phyloP scores from a whole-genome alignment of 1,140 invertebrate species.

The Hylaeus anthracinus region DNA sequence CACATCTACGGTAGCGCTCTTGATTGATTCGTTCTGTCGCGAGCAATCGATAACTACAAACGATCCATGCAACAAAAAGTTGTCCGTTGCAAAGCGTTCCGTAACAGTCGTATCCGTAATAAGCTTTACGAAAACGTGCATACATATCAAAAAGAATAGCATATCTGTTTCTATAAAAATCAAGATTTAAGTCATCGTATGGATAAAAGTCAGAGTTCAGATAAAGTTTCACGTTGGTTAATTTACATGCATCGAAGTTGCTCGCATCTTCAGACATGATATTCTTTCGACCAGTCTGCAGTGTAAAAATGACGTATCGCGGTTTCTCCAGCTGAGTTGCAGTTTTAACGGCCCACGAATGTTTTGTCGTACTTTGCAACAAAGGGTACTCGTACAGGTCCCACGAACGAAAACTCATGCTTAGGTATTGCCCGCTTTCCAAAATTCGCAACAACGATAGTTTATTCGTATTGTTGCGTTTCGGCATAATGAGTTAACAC shows the following conservation, averaged over 20 bases:
- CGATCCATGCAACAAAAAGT: no score
- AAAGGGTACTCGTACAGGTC: slow-evolving; percentile 70
- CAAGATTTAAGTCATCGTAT: background rate
- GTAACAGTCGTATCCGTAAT: background rate
- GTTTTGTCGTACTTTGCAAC: slow-evolving; percentile 61
- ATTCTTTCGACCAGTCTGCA: slow-evolving; percentile 58
- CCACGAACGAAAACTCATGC: slow-evolving; percentile 70
- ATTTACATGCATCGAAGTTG: background rate
- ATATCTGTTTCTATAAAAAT: background rate
- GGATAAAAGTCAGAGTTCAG: background rate
- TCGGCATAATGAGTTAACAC: no score
- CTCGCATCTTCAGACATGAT: background rate
- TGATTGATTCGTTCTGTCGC: no score
- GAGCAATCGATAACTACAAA: no score
- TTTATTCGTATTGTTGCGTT: slow-evolving; percentile 20
- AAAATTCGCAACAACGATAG: slow-evolving; percentile 56
- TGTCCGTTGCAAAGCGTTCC: no score
- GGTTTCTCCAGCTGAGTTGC: slow-evolving; percentile 51
- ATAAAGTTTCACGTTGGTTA: background rate
- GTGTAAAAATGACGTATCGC: slow-evolving; percentile 55
- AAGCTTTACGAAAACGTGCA: background rate
- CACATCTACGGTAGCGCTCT: no score
- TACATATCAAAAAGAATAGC: background rate
- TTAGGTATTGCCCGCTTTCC: slow-evolving; percentile 56
- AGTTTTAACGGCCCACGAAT: slow-evolving; percentile 56